These are phyloP conservation scores for Gopherus evgoodei DNA, from an alignment of 2,113 vertebrate genomes.

Conservation along the genomic window DNA sequence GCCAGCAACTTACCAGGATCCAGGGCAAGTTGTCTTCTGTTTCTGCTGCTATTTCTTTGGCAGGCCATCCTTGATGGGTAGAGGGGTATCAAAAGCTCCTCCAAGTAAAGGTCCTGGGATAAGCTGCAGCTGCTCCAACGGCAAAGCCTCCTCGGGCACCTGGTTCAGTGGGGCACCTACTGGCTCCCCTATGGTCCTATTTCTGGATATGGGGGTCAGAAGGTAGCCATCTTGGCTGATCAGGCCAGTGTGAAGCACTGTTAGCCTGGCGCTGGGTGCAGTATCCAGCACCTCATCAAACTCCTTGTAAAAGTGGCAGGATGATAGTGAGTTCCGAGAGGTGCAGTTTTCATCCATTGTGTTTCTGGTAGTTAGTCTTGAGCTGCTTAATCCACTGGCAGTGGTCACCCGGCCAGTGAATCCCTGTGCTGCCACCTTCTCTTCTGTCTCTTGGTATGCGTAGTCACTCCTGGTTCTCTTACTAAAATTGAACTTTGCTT, in stretches of 20 bases:
- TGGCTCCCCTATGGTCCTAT: neutral
- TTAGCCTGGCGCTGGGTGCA: neutral
- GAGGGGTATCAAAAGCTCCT: neutral
- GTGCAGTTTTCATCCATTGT: neutral
- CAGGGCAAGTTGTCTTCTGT: neutral
- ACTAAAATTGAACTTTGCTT: neutral
- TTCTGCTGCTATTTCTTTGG: neutral
- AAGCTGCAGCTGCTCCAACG: neutral
- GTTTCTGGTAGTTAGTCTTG: neutral
- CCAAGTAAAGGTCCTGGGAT: neutral
- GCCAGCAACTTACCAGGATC: too few relatives aligned
- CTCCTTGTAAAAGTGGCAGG: neutral
- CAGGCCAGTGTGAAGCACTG: neutral
- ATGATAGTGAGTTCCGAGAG: neutral
- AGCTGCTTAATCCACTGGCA: neutral
- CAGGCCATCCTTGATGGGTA: neutral
- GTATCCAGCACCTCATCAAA: neutral
- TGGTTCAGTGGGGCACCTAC: neutral
- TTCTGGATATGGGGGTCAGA: neutral
- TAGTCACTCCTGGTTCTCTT: neutral
- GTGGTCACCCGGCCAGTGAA: neutral
- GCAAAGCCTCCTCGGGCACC: neutral
- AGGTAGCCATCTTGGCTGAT: neutral
- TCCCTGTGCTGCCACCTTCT: neutral
- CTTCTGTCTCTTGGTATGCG: neutral